A percentile compares a stretch with the other conserved stretches of the same genome.
phyloP scores from a whole-genome alignment of 2,797 vertebrate species.

The Falco concolor region DNA sequence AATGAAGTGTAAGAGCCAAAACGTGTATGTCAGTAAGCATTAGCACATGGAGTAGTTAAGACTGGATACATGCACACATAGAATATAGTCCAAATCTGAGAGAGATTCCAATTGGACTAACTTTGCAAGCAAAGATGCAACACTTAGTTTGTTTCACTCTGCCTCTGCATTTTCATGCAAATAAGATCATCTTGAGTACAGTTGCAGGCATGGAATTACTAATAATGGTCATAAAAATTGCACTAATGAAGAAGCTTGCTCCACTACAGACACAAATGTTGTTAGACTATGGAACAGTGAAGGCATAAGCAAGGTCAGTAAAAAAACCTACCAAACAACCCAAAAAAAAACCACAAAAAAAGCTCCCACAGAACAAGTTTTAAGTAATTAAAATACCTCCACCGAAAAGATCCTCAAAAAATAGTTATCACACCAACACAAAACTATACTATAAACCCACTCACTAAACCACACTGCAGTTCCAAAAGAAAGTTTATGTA shows the following conservation, averaged over 20 bases:
- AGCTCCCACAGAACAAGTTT: neutral
- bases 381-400: neutral
- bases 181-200: fast-evolving
- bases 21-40: neutral
- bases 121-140: neutral
- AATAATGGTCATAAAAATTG: neutral
- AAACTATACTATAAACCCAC: neutral
- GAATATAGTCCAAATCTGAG: neutral
- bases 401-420: fast-evolving
- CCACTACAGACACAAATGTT: neutral
- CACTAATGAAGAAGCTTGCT: neutral
- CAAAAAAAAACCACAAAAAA: neutral
- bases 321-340: neutral
- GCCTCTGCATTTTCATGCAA: neutral
- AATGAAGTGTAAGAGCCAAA: neutral
- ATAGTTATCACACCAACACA: neutral
- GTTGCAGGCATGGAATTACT: neutral
- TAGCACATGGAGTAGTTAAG: neutral
- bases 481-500: neutral
- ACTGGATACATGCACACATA: fast-evolving
- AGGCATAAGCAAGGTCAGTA: neutral
- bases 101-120: neutral
- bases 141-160: neutral
- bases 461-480: neutral
- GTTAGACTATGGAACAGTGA: neutral